Evolutionary conservation across 2,797 vertebrate species (phyloP), one percentile per base, ranked within the genome.

Genomic region (Sebastiscus tertius): DNA sequence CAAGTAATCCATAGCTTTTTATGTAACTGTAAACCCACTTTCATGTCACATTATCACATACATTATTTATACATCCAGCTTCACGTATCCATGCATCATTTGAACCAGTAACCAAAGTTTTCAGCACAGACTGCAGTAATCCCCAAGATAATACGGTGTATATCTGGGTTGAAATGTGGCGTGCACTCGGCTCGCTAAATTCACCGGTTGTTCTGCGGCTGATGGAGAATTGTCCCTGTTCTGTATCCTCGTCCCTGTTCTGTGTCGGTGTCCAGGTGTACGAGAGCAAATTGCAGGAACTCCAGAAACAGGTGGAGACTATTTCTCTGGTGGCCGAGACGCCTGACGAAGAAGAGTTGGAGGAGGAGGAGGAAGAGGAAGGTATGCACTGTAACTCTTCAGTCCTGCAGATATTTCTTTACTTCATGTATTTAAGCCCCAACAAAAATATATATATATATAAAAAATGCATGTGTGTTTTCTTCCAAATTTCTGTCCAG

Each of bases 271-370:
- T 92, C 58, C 96, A 99, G 99, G 99, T 97, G 86, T 99, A 99
- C 86, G 99, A 99, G 94, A 99, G 97, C 88, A 99, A 99, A 84
- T 94, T 99, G 80, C 97, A 98, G 93, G 99, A 99, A 87, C 96
- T 99, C 63, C 99, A 99, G 95, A 99, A 98, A 94, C 99, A 99
- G 93, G 99, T 99, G 22, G 98, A 99, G 87, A 99, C 98, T 0
- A 95, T 97, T n/a, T 99, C 98, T 29, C 90, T 99, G 69, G 95
- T 97, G 36, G 97, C 98, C 1, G 99, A 99, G 92, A 98, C 97
- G 0, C 98, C 97, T 0, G 98, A 99, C 83, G 98, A 98, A 83
- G 97, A 97, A 61, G 97, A 99, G 27, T 95, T 99, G n/a, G 98
- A 98, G 8, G 98, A 99, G 6, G 97, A 97, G 8, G 97, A 97